Base-by-base conservation (phyloP, 2,888 invertebrate genomes). In the Epicampocera succincta region DNA sequence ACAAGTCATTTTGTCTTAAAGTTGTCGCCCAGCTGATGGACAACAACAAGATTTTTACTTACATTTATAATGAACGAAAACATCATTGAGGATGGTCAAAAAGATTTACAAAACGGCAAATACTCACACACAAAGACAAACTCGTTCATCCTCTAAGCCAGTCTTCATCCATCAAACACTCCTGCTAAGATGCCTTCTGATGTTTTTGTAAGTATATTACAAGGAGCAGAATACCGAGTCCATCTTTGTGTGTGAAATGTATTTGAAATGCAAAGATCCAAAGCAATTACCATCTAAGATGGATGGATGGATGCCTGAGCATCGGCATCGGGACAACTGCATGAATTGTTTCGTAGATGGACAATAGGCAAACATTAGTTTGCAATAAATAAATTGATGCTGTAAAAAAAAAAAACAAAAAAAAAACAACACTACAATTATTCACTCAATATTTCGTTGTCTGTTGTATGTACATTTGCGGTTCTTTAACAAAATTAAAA, bases 361-460 rank as follows among this genome's bases (percentile, higher is more conserved):
- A 74, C 73, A 76, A 83, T 80, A 79, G 85, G 79, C 84, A 76
- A 83, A 85, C 85, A 85, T 84, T 84, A 84, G 80, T 84, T 85
- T 81, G 83, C 84, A 85, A 83, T 73, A 83, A 81, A 84, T 79
- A 76, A 76, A 40, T 46, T 74, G 1, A 71, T 75, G 71, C 46
- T 50, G 54, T 46, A 63, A 54, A 19, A 42, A 52, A 42, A 65
- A 44, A 50, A 58, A 40, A 63, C 56, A 19, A 42, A 52, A 42
- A 65, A 38, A 71, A 33, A 65, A 29, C n/a, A 29, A 61, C n/a
- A n/a, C 40, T 50, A 46, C 21, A 52, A 69, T 63, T 63, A 69
- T 63, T 33, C 65, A 61, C 38, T 61, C 19, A 66, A 15, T 60
- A 29, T 74, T 19, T 19, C 40, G 73, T 29, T 17, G 8, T 9